Base-by-base conservation (phyloP, 2,113 vertebrate genomes). In the Siniperca chuatsi region DNA sequence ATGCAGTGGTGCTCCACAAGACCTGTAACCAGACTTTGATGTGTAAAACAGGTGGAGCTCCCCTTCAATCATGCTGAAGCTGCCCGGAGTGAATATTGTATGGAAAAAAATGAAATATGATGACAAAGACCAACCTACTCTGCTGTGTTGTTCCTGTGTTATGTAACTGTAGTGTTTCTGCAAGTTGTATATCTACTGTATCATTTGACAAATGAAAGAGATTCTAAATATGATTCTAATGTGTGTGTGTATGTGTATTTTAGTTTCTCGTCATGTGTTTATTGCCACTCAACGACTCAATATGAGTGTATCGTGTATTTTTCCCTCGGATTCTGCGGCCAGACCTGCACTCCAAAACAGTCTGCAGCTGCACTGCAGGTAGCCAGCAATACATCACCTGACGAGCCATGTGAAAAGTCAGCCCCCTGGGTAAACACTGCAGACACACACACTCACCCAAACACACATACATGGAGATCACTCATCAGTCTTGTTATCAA, bases 361-460 rank as follows among this genome's bases (percentile, higher is more conserved):
- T 74, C 81, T 82, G 72, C 76, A 78, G 81, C 40, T 72, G 83
- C 87, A 42, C 91, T 2, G 15, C 84, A 58, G 81, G 90, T 85
- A 71, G 58, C 29, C 40, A 10, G 67, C 67, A 74, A 70, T 71
- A 61, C 66, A 82, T 86, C 83, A 92, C 83, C 86, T 90, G 90
- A 92, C n/a, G 2, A 81, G 23, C 77, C 87, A 85, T 70, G 82
- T 87, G 89, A 90, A 66, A 71, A 71, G 86, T 87, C 55, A 82
- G 46, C 81, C 69, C 29, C 57, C 50, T 69, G 1, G n/a, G 75
- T 72, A 68, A 83, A 82, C 81, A 87, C 55, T 0, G 12, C 64
- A 48, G 1, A 79, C 64, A 78, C 44, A 62, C 74, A 69, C 73
- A 55, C 44, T 46, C n/a, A 52, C 61, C 66, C 37, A 71, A 65